These are phyloP conservation scores for Eptatretus burgeri DNA, from an alignment of 2,113 vertebrate genomes.

Conservation along the genomic window DNA sequence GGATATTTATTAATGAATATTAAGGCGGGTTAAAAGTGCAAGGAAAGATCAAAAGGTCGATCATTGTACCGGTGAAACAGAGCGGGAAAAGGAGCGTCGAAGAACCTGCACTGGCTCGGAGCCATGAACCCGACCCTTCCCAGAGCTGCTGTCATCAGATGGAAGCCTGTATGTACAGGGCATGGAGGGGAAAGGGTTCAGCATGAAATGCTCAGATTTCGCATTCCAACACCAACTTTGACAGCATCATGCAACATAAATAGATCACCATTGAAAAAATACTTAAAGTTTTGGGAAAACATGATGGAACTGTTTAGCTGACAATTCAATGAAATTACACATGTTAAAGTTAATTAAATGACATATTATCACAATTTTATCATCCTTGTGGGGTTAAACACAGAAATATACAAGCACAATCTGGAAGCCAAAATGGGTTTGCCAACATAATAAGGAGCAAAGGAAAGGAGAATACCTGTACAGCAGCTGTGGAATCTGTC, in stretches of 20 bases:
- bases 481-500: slow-evolving; percentile 76
- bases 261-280: no score
- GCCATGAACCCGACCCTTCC: slow-evolving; percentile 85
- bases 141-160: slow-evolving; percentile 67
- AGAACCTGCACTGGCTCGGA: slow-evolving; percentile 90
- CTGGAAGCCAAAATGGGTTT: not conserved
- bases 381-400: no score
- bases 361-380: no score
- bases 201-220: not conserved
- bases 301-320: no score
- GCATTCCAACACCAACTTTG: not conserved
- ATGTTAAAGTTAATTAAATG: no score
- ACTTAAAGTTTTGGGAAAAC: no score
- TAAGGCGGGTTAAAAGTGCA: no score
- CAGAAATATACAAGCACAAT: not conserved
- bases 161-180: slow-evolving; percentile 29
- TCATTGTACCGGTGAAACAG: slow-evolving; percentile 47
- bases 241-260: no score
- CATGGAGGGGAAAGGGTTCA: not conserved
- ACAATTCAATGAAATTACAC: no score
- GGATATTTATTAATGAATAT: no score
- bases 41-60: no score
- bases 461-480: slow-evolving; percentile 33
- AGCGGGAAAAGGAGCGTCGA: slow-evolving; percentile 76
- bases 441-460: no score